phyloP scores from a whole-genome alignment of 2,888 invertebrate genomes.

The Caenorhabditis imperialis region DNA sequence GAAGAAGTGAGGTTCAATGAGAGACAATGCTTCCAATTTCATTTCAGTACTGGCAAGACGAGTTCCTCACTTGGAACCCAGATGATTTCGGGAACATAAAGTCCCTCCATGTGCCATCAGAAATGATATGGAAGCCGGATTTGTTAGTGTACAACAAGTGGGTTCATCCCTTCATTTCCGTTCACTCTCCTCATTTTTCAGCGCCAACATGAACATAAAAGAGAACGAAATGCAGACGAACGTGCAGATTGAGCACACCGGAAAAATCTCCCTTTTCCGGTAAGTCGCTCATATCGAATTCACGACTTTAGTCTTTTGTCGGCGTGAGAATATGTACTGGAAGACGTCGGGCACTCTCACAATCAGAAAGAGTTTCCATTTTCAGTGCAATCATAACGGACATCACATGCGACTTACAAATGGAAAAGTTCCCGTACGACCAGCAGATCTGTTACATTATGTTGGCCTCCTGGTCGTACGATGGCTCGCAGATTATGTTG shows the following conservation, averaged over 20 bases:
- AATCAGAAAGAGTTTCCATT: neutral
- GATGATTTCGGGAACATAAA: conserved; percentile 61
- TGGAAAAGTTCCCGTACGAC: conserved; percentile 73
- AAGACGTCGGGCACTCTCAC: neutral
- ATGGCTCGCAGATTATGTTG: conserved; percentile 75
- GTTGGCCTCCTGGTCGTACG: conserved; percentile 76
- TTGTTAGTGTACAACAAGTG: conserved; percentile 77
- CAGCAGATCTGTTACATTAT: conserved; percentile 77
- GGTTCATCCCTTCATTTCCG: conserved; percentile 14
- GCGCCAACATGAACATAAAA: conserved; percentile 77
- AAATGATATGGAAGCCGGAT: conserved; percentile 72
- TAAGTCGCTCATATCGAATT: conserved; percentile 1
- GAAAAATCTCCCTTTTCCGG: conserved; percentile 72
- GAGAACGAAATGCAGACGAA: conserved; percentile 77
- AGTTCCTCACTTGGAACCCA: conserved; percentile 69
- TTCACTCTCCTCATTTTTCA: conserved; percentile 41
- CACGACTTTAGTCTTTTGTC: neutral
- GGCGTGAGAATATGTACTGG: neutral
- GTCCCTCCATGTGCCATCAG: conserved; percentile 66
- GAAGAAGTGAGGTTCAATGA: conserved; percentile 64
- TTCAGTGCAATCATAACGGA: conserved; percentile 75
- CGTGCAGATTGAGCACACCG: conserved; percentile 72
- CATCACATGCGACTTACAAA: conserved; percentile 75
- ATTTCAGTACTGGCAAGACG: conserved; percentile 69
- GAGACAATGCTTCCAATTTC: neutral